Base-by-base conservation (phyloP, 2,888 invertebrate genomes). In the Rhaphigaster nebulosa region DNA sequence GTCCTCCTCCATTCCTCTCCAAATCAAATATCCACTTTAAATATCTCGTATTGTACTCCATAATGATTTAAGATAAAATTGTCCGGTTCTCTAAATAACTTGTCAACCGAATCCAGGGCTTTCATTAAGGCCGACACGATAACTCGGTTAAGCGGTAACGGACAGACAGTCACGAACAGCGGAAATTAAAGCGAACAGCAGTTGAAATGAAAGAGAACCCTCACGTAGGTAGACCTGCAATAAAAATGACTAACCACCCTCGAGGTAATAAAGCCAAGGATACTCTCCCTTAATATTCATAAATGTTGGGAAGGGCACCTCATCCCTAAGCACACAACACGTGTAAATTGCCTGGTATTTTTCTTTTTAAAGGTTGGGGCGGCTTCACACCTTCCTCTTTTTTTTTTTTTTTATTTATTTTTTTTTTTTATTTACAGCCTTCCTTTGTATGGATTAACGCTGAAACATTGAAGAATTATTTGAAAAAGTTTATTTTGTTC, bases 191-290 rank as follows among this genome's bases (percentile, higher is more conserved):
- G 80, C 18, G 41, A 80, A 80, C 80, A 80, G 20, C 5, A 76
- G 41, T 26, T 12, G 80, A 41, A 80, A 80, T 80, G 80, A 80
- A 41, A 80, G 26, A 45, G 80, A 80, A 80, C 41, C 41, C 80
- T 80, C 80, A 80, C 80, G 80, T 80, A 41, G 41, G 80, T 80
- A 41, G 41, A 38, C 10, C 80, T 10, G 80, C 41, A 38, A 45
- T 80, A 80, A 80, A 80, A 80, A 80, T 80, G 80, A 80, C 80
- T 80, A 80, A 80, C 80, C 80, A 41, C 80, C 80, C 80, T 23
- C 26, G 10, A 80, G 80, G 80, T 80, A 80, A 80, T 80, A 80
- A 80, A 80, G 20, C 80, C 41, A 26, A 41, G 80, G 41, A 20
- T 41, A 12, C 26, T 26, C 80, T 23, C 80, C 80, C 80, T 80